Conservation (phyloP, 1,140 invertebrate species). For the Tetramorium alpestre region DNA sequence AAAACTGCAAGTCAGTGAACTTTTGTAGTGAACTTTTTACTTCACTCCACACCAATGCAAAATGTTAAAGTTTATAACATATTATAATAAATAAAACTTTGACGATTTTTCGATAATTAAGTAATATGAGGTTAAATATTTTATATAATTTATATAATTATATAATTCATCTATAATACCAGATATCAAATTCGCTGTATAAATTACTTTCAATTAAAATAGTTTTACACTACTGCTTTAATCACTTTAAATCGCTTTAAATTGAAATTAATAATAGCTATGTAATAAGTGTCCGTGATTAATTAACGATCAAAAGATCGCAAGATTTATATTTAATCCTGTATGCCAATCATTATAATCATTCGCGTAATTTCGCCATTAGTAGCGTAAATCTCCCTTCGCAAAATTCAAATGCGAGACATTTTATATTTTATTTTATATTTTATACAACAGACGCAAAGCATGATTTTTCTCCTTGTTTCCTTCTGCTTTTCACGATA, state of each 20-base stretch:
- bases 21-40: neutral
- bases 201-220: neutral
- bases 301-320: neutral
- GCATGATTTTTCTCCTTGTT: neutral
- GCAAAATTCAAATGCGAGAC: neutral
- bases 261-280: neutral
- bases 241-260: neutral
- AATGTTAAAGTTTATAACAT: neutral
- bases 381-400: neutral
- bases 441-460: neutral
- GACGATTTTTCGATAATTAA: neutral
- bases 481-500: neutral
- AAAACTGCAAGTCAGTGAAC: neutral
- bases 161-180: neutral
- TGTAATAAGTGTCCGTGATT: neutral
- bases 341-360: neutral
- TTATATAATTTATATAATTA: neutral
- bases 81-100: neutral
- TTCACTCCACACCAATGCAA: neutral
- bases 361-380: neutral
- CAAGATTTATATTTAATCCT: neutral
- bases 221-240: neutral
- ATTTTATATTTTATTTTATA: no score
- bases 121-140: neutral
- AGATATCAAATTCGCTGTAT: neutral